phyloP scores from a whole-genome alignment of 2,888 invertebrate species.

The Trisateles emortualis region DNA sequence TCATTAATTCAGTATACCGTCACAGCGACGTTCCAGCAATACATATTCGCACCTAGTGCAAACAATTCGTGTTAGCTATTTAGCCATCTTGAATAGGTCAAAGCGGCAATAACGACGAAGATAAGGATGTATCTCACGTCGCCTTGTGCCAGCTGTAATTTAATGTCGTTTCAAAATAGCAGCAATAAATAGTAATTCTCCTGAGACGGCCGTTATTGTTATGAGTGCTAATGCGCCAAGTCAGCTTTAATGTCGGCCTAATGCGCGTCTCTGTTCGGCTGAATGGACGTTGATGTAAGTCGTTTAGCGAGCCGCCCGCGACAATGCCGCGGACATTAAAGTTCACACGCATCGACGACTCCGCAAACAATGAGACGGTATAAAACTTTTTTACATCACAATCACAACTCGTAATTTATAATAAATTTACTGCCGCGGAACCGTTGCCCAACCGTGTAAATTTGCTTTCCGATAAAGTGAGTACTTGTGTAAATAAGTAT shows the following conservation, averaged over 20 bases:
- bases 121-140: slow-evolving; percentile 56
- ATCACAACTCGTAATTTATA: slow-evolving; percentile 64
- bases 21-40: slow-evolving; percentile 17
- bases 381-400: slow-evolving; percentile 58
- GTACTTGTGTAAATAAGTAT: slow-evolving; percentile 60
- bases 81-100: slow-evolving; percentile 59
- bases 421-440: slow-evolving; percentile 58
- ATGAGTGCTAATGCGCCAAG: slow-evolving; percentile 67
- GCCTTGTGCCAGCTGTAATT: slow-evolving; percentile 48
- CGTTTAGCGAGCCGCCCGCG: slow-evolving; percentile 53
- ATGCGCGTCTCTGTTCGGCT: slow-evolving; percentile 54
- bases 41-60: slow-evolving; percentile 38
- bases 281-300: slow-evolving; percentile 59
- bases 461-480: slow-evolving; percentile 67
- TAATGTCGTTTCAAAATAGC: slow-evolving; percentile 67
- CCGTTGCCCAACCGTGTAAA: slow-evolving; percentile 63
- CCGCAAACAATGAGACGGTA: slow-evolving; percentile 63
- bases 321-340: slow-evolving; percentile 56
- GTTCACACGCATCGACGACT: slow-evolving; percentile 73
- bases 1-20: no score
- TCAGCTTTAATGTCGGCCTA: slow-evolving; percentile 64
- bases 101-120: slow-evolving; percentile 54
- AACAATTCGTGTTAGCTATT: slow-evolving; percentile 55
- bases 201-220: slow-evolving; percentile 62
- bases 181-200: slow-evolving; percentile 71